Percentiles rank a stretch among this genome's conserved stretches.
Evolutionary conservation across 2,797 vertebrate genomes (phyloP).

Genomic region (Borostomias antarcticus): DNA sequence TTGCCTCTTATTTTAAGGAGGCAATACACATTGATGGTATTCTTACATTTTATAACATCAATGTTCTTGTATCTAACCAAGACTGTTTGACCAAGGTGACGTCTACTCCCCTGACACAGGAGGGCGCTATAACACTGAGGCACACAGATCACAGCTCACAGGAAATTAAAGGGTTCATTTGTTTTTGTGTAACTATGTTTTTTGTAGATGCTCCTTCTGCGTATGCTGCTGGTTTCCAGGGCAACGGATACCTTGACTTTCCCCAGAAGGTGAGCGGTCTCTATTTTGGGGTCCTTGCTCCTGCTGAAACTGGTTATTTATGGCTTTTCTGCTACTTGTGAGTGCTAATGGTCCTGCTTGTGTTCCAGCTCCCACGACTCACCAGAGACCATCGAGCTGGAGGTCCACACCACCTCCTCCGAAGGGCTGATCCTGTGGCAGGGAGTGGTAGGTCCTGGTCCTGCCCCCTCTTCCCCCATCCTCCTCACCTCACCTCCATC

Average conservation of each 20-base stretch:
- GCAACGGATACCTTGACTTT: slow-evolving; percentile 85
- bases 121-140: slow-evolving; percentile 45
- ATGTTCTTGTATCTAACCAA: slow-evolving; percentile 21
- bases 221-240: slow-evolving; percentile 84
- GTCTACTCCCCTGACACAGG: slow-evolving; percentile 51
- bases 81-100: slow-evolving; percentile 22
- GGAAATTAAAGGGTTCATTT: not conserved
- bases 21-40: not conserved
- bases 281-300: too few species aligned
- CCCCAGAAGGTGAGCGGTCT: slow-evolving; percentile 81
- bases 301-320: not conserved
- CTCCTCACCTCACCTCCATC: not conserved
- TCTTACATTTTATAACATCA: not conserved
- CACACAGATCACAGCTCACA: not conserved
- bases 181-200: slow-evolving; percentile 16
- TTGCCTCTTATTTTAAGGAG: too few species aligned
- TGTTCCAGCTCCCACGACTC: slow-evolving; percentile 75
- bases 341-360: not conserved
- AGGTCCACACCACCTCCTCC: slow-evolving; percentile 81
- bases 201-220: slow-evolving; percentile 86
- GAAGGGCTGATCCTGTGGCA: slow-evolving; percentile 92
- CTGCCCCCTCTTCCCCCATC: not conserved
- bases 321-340: not conserved
- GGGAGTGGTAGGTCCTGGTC: slow-evolving; percentile 82
- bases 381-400: slow-evolving; percentile 89